Evolutionary conservation across 2,888 invertebrate genomes (phyloP).

Genomic region (Drosophila melanosoma): DNA sequence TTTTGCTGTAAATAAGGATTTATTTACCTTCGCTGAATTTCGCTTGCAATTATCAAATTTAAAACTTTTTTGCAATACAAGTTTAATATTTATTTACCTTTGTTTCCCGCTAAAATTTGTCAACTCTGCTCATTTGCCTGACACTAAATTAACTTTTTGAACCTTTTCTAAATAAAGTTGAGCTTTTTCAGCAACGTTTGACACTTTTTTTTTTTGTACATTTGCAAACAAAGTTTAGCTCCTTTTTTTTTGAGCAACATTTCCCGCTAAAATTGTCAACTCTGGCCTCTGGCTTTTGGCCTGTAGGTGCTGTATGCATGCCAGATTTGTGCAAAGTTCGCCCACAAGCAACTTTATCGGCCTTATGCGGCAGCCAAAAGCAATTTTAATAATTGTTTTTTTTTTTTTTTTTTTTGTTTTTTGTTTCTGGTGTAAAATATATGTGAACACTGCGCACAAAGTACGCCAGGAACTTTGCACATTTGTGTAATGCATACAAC

Average conservation of each 20-base stretch:
- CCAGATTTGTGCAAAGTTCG: slow-evolving; percentile 22
- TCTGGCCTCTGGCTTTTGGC: neutral
- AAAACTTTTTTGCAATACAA: neutral
- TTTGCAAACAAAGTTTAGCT: neutral
- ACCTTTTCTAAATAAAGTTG: neutral
- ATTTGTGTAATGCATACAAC: slow-evolving; percentile 20
- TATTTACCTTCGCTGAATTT: neutral
- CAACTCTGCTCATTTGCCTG: neutral
- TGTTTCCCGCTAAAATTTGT: neutral
- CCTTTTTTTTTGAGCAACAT: neutral
- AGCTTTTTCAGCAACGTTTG: neutral
- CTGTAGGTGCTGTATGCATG: slow-evolving; percentile 16
- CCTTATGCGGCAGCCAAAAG: slow-evolving; percentile 49
- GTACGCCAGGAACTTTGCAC: slow-evolving; percentile 35
- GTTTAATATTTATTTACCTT: neutral
- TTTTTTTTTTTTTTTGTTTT: slow-evolving; percentile 43
- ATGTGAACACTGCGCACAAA: slow-evolving; percentile 23
- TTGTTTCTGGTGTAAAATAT: slow-evolving; percentile 52
- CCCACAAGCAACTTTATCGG: slow-evolving; percentile 27
- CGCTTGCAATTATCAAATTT: neutral
- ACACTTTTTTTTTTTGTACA: neutral
- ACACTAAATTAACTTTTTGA: neutral
- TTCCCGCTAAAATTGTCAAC: slow-evolving; percentile 5
- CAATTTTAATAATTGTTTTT: slow-evolving; percentile 79
- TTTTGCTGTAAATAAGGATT: neutral